Evolutionary conservation across 2,888 invertebrate species (phyloP), one percentile per base, ranked within the genome.

Genomic region (Girardia tigrina): DNA sequence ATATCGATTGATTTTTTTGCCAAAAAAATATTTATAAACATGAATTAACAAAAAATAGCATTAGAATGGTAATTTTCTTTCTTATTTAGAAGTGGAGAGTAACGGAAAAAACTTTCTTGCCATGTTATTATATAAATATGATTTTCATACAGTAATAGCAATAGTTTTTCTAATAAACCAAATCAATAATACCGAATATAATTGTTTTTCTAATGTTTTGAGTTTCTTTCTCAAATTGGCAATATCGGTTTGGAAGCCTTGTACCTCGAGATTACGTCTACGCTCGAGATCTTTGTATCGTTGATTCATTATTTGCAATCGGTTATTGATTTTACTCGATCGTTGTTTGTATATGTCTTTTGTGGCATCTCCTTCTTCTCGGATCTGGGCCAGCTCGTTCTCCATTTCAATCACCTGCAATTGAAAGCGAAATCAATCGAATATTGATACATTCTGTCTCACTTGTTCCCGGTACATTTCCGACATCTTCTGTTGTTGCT

Each of bases 161-260:
- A 12, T 42, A 29, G 8, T 77, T 74, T 42, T 42, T n/a, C n/a
- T 42, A 42, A 42, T 14, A 42, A 14, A 12, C 12, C 14, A n/a
- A 26, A 27, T 8, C 1, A 23, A 1, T 12, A 78, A 26, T 26
- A 84, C 84, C 81, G 82, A 83, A 77, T 83, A 83, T 6, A 84
- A 78, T 77, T 83, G 83, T 76, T 82, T 81, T 77, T 85, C 85
- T 4, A 85, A 80, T 76, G 82, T 82, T 78, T 83, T 83, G 56
- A 85, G 79, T 70, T 83, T 79, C 23, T 80, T 80, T 76, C 83
- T 78, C 71, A 85, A 81, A 75, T 82, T 80, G 77, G 82, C 83
- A 8, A 85, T 83, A 78, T 85, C 85, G 42, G 81, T 85, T 78
- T 82, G 82, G 79, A 85, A 85, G 0, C 85, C 85, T 78, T 85